Conservation (phyloP, 2,888 invertebrate species). For the Drosophila macrospina region DNA sequence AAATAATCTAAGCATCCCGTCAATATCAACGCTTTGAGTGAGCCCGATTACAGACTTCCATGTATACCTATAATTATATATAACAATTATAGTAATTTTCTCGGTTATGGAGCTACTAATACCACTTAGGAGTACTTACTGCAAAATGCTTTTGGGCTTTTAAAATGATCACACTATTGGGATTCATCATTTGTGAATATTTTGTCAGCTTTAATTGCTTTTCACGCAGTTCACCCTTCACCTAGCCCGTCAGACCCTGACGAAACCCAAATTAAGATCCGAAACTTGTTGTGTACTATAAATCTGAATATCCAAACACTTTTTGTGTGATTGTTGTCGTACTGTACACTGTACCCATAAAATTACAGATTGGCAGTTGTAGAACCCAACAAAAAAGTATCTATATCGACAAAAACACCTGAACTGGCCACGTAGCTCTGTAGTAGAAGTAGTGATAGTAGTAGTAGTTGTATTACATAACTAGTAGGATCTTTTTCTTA, state of each 20-base stretch:
- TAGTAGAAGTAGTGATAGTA: no score
- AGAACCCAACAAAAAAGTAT: no score
- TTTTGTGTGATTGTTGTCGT: slow-evolving; percentile 2
- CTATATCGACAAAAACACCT: background rate
- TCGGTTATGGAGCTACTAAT: background rate
- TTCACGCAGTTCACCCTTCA: slow-evolving; percentile 37
- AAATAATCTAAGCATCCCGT: no score
- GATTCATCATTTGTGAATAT: slow-evolving; percentile 28
- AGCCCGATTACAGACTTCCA: no score
- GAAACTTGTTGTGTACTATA: slow-evolving; percentile 12
- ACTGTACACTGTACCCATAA: background rate
- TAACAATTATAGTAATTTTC: slow-evolving; percentile 7
- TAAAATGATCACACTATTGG: slow-evolving; percentile 16
- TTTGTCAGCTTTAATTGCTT: slow-evolving; percentile 33
- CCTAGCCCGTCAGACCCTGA: slow-evolving; percentile 39
- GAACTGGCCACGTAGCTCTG: no score
- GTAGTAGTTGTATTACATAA: background rate
- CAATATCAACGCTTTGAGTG: no score
- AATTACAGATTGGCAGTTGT: background rate
- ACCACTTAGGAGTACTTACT: background rate
- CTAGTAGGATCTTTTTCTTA: no score
- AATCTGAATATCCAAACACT: slow-evolving; percentile 1
- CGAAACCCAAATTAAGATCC: slow-evolving; percentile 30
- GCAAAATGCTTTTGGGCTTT: slow-evolving; percentile 2
- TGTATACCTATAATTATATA: slow-evolving; percentile 2